Evolutionary conservation across 2,888 invertebrate species (phyloP).

Genomic region (Neocrepidodera transversa): DNA sequence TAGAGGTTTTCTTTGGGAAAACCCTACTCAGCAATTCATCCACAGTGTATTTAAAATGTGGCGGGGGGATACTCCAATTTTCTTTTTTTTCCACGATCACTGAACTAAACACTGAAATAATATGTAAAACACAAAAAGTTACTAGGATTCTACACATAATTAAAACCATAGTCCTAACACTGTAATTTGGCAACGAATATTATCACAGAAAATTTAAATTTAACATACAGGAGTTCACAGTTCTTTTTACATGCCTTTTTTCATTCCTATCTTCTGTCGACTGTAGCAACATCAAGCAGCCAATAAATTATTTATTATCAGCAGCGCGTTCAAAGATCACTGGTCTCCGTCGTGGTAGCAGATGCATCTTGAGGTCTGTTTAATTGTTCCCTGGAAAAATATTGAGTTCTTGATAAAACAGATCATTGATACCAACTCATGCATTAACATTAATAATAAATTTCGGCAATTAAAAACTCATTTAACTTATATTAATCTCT

Average conservation of each 20-base stretch:
- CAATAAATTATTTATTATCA: slow-evolving; percentile 39
- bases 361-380: slow-evolving; percentile 40
- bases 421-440: slow-evolving; percentile 36
- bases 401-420: slow-evolving; percentile 30
- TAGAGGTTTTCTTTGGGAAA: slow-evolving; percentile 74
- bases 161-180: slow-evolving; percentile 25
- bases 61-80: slow-evolving; percentile 20
- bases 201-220: slow-evolving; percentile 33
- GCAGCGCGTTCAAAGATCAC: slow-evolving; percentile 47
- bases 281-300: slow-evolving; percentile 23
- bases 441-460: slow-evolving; percentile 27
- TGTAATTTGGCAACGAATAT: slow-evolving; percentile 26
- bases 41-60: slow-evolving; percentile 62
- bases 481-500: slow-evolving; percentile 14
- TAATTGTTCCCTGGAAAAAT: slow-evolving; percentile 25
- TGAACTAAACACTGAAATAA: slow-evolving; percentile 33
- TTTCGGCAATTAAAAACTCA: slow-evolving; percentile 33
- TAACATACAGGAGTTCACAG: slow-evolving; percentile 12
- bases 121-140: slow-evolving; percentile 28
- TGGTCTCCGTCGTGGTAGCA: slow-evolving; percentile 41
- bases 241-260: slow-evolving; percentile 31
- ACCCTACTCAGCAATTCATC: slow-evolving; percentile 71
- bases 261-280: slow-evolving; percentile 22
- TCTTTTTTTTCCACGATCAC: slow-evolving; percentile 29
- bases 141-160: slow-evolving; percentile 33